These are phyloP conservation scores for Bradypodion pumilum DNA, from an alignment of 2,797 vertebrate genomes.

Conservation along the genomic window DNA sequence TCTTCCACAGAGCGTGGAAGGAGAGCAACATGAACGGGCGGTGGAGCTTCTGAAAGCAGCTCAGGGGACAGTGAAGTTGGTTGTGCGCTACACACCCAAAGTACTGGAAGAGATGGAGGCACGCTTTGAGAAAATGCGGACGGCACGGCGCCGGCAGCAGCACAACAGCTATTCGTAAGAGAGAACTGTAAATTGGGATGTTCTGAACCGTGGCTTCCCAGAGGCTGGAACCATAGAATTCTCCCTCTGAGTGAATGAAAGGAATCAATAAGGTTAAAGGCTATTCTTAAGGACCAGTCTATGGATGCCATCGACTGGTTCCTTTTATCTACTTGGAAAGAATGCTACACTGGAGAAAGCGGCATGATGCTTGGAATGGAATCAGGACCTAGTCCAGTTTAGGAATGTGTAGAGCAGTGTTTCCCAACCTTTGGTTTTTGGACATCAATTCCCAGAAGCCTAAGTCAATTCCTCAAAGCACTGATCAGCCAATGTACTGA, in stretches of 20 bases:
- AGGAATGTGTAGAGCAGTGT: background rate
- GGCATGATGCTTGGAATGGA: background rate
- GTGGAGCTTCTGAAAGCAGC: constrained; percentile 93
- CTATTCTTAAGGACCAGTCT: too few relatives aligned
- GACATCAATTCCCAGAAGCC: too few relatives aligned
- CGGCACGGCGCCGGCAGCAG: constrained; percentile 89
- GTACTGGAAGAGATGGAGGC: constrained; percentile 96
- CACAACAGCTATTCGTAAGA: constrained; percentile 92
- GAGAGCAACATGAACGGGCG: constrained; percentile 91
- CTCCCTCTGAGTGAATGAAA: background rate
- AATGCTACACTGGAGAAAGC: background rate
- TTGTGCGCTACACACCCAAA: constrained; percentile 90
- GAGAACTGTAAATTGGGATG: background rate
- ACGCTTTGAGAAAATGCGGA: constrained; percentile 93
- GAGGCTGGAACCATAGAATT: background rate
- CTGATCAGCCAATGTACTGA: too few relatives aligned
- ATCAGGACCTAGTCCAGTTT: background rate
- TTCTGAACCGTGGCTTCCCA: background rate
- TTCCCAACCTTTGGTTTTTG: background rate
- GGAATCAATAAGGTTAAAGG: background rate
- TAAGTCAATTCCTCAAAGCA: too few relatives aligned
- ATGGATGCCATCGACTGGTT: background rate
- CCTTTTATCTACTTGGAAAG: background rate
- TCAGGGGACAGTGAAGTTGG: constrained; percentile 89
- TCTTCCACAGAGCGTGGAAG: constrained; percentile 85